These are phyloP conservation scores for Teinopalpus imperialis DNA, from an alignment of 2,888 invertebrate genomes.

Conservation along the genomic window DNA sequence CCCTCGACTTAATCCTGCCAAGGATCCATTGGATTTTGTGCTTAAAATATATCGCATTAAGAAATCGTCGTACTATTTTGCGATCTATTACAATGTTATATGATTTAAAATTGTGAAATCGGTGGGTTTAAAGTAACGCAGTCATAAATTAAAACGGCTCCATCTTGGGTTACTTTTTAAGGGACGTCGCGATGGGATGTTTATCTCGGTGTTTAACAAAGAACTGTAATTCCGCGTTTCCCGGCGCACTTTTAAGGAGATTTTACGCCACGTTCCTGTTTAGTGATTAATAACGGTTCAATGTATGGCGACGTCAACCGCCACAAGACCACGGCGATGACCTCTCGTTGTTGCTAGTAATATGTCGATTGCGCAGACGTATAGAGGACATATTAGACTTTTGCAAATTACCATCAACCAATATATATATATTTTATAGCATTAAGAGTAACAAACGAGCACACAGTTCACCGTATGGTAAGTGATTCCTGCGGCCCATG, in stretches of 20 bases:
- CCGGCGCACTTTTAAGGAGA: slow-evolving; percentile 18
- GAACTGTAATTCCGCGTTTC: slow-evolving; percentile 23
- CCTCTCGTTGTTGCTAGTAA: no score
- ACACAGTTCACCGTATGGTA: no score
- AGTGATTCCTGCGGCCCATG: no score
- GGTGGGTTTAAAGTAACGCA: slow-evolving; percentile 19
- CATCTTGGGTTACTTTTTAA: slow-evolving; percentile 27
- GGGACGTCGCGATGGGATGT: slow-evolving; percentile 25
- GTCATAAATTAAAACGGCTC: slow-evolving; percentile 26
- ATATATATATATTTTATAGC: no score
- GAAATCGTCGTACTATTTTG: slow-evolving; percentile 1
- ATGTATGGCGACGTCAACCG: background rate
- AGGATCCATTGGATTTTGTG: slow-evolving; percentile 24
- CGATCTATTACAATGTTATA: background rate
- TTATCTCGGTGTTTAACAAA: slow-evolving; percentile 26
- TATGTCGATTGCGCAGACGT: no score
- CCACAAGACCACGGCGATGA: no score
- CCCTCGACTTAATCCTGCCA: slow-evolving; percentile 24
- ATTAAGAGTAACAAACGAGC: no score
- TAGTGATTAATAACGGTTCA: slow-evolving; percentile 10
- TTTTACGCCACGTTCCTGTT: slow-evolving; percentile 5
- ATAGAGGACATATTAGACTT: no score
- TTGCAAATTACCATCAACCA: no score
- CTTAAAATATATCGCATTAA: slow-evolving; percentile 23
- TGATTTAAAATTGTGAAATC: slow-evolving; percentile 1